Conservation (phyloP, 37 sponge, comb jelly and placozoan species). For the Oscarella lobularis region DNA sequence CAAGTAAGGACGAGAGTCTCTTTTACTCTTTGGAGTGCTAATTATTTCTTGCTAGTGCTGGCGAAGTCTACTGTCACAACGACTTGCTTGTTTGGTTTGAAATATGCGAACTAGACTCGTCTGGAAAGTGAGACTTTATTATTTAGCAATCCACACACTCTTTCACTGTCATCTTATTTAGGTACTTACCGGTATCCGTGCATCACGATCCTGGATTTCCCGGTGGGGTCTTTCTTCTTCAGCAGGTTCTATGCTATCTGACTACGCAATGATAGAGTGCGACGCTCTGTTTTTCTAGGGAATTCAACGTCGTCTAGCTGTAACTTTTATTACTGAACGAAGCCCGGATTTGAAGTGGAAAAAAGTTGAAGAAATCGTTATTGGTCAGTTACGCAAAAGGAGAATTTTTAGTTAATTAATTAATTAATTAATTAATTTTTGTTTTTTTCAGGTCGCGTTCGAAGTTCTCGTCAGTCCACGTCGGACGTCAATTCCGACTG, state of each 20-base stretch:
- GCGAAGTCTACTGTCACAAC: conserved; percentile 1
- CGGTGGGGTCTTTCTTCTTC: conserved; percentile 52
- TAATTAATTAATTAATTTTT: background rate
- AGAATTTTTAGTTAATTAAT: background rate
- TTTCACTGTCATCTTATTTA: conserved; percentile 4
- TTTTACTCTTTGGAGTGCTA: too few species aligned
- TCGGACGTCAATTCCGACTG: conserved; percentile 28
- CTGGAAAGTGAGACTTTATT: conserved; percentile 50
- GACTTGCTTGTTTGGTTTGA: conserved; percentile 67
- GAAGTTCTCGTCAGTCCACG: conserved; percentile 19
- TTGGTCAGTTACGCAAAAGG: conserved; percentile 21
- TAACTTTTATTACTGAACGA: conserved; percentile 63
- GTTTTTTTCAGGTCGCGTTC: conserved; percentile 32
- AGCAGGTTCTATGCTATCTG: too few species aligned
- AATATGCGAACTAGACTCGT: conserved; percentile 78
- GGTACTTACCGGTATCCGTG: conserved; percentile 49
- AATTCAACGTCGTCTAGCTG: conserved; percentile 66
- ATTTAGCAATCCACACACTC: background rate
- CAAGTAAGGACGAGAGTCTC: too few species aligned
- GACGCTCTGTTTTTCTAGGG: too few species aligned
- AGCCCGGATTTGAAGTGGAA: conserved; percentile 56
- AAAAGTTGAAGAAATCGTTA: conserved; percentile 48
- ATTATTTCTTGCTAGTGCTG: too few species aligned
- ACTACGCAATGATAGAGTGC: too few species aligned
- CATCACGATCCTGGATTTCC: conserved; percentile 26